These are phyloP conservation scores for Hyphantria cunea DNA, from an alignment of 1,140 invertebrate species.

Conservation along the genomic window DNA sequence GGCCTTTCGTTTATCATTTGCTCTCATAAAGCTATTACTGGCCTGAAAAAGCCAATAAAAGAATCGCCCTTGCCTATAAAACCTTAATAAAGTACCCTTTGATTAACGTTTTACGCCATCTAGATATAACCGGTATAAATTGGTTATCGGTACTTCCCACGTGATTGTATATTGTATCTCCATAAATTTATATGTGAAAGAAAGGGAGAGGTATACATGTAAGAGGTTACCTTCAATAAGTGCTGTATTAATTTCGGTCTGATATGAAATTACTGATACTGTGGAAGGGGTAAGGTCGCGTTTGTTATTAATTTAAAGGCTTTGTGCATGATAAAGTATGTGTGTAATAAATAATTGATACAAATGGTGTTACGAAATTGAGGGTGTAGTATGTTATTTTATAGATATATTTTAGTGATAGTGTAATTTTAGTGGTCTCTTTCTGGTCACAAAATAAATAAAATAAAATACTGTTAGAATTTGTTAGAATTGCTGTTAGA, in stretches of 20 bases:
- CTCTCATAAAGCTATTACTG: constrained; percentile 1
- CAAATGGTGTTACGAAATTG: background rate
- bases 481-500: too few species aligned
- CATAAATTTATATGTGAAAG: background rate
- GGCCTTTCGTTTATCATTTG: too few species aligned
- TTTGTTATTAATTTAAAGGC: constrained; percentile 22
- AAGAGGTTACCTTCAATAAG: constrained; percentile 6
- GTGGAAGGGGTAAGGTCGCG: constrained; percentile 11
- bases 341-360: constrained; percentile 13
- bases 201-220: background rate
- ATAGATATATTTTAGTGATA: too few species aligned
- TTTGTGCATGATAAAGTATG: constrained; percentile 10
- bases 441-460: too few species aligned
- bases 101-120: constrained; percentile 14
- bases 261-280: constrained; percentile 22
- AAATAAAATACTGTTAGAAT: too few species aligned
- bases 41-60: constrained; percentile 10
- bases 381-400: too few species aligned
- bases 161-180: constrained; percentile 1
- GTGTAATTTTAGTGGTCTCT: too few species aligned
- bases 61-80: constrained; percentile 8
- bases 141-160: constrained; percentile 1
- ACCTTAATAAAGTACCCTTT: constrained; percentile 16
- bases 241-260: constrained; percentile 14
- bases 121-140: constrained; percentile 15